A percentile compares a stretch with the other conserved stretches of the same genome.
Evolutionary conservation across 2,113 vertebrate genomes (phyloP).

Genomic region (Meles meles): DNA sequence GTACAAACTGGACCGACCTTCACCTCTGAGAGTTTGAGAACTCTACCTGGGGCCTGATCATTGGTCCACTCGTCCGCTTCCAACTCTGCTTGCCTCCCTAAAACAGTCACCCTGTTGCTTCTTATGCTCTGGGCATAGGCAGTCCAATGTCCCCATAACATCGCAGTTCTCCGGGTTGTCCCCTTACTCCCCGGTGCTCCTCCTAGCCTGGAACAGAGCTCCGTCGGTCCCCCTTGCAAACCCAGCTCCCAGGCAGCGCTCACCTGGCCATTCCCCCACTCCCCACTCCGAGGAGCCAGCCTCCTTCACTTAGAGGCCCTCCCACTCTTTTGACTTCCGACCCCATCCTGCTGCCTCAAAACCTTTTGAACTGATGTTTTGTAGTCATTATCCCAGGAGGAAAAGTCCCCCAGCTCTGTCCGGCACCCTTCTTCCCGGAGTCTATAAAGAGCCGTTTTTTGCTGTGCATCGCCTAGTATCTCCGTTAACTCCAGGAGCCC

Average conservation of each 20-base stretch:
- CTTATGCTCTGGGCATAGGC: not conserved
- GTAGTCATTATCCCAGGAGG: not conserved
- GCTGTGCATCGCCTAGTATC: not conserved
- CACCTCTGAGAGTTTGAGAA: not conserved
- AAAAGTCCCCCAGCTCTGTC: not conserved
- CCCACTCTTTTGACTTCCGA: not conserved
- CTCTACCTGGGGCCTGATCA: not conserved
- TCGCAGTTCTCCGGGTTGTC: accelerated
- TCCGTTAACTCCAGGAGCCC: not conserved
- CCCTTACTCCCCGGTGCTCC: not conserved
- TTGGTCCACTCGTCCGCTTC: not conserved
- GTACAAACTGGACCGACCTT: not conserved
- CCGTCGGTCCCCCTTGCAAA: not conserved
- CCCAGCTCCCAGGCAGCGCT: not conserved
- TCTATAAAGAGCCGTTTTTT: not conserved
- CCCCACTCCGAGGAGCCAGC: not conserved
- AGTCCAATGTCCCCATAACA: not conserved
- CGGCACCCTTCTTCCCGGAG: not conserved
- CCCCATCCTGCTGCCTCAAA: not conserved
- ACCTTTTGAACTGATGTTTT: not conserved
- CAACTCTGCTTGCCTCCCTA: not conserved
- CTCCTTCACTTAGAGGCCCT: not conserved
- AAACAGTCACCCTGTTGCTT: not conserved
- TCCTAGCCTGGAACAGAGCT: not conserved
- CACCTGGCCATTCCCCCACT: accelerated